phyloP scores from a whole-genome alignment of 2,113 vertebrate genomes.

The Oreochromis aureus region DNA sequence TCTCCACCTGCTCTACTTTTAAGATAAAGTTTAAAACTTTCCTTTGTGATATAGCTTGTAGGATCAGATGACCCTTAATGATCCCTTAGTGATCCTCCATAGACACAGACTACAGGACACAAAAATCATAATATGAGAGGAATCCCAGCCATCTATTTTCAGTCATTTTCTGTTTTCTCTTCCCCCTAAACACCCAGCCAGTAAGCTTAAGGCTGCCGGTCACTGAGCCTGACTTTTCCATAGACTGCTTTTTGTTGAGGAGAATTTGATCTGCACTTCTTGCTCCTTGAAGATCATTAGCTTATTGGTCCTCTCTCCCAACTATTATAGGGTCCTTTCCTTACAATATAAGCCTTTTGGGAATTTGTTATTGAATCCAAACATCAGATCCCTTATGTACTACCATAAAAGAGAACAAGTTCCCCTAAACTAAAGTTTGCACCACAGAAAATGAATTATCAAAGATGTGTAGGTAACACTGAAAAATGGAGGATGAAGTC shows the following conservation, averaged over 20 bases:
- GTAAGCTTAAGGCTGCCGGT: background rate
- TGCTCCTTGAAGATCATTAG: background rate
- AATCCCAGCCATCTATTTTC: background rate
- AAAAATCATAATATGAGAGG: background rate
- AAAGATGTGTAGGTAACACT: background rate
- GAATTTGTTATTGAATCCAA: background rate
- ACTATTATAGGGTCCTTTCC: background rate
- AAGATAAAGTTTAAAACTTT: background rate
- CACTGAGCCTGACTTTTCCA: background rate
- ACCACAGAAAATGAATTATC: background rate
- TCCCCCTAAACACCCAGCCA: background rate
- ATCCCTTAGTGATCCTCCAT: background rate
- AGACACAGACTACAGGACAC: background rate
- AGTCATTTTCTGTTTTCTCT: background rate
- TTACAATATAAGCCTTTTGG: background rate
- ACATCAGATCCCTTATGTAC: background rate
- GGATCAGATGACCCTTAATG: background rate
- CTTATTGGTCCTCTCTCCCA: background rate
- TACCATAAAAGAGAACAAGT: background rate
- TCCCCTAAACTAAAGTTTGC: background rate
- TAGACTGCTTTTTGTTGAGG: background rate
- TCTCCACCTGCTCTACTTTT: background rate
- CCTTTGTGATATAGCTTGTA: background rate
- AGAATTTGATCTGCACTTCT: background rate
- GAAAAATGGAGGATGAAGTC: background rate